Evolutionary conservation across 1,140 invertebrate species (phyloP).

Genomic region (Bombus turneri): DNA sequence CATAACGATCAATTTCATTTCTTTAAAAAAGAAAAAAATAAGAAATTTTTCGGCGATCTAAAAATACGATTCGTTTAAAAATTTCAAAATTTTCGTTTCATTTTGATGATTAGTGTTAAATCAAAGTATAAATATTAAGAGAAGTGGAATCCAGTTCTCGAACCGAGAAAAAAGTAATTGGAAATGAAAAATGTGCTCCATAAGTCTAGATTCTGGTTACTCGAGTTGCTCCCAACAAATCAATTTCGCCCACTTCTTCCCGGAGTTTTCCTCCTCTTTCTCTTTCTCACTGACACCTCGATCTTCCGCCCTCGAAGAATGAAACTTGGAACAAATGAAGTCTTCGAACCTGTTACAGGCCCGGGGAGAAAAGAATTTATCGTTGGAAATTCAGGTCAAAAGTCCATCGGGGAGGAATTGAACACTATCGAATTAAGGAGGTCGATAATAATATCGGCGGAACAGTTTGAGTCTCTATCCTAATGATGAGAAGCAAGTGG

Average conservation of each 20-base stretch:
- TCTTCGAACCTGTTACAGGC: slow-evolving; percentile 21
- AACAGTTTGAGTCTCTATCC: too few species aligned
- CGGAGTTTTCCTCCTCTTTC: too few species aligned
- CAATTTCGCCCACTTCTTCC: not conserved
- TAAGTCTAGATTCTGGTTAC: slow-evolving; percentile 1
- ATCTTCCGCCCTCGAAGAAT: not conserved
- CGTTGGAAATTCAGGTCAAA: slow-evolving; percentile 43
- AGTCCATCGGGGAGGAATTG: slow-evolving; percentile 34
- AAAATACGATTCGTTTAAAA: not conserved
- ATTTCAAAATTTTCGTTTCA: not conserved
- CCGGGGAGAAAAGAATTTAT: slow-evolving; percentile 37
- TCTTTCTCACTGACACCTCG: not conserved
- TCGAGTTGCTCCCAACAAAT: slow-evolving; percentile 5
- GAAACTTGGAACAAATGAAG: slow-evolving; percentile 46
- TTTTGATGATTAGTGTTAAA: not conserved
- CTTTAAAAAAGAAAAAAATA: not conserved
- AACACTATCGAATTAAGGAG: slow-evolving; percentile 40
- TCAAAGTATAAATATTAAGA: not conserved
- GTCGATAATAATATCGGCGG: slow-evolving; percentile 33
- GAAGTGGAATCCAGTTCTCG: not conserved
- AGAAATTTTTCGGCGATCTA: not conserved
- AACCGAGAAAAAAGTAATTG: too few species aligned
- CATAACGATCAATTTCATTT: too few species aligned
- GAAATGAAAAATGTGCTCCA: not conserved
- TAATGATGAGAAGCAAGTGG: slow-evolving; percentile 21